Conservation (phyloP, 1,140 invertebrate species). For the Tenebrio molitor region DNA sequence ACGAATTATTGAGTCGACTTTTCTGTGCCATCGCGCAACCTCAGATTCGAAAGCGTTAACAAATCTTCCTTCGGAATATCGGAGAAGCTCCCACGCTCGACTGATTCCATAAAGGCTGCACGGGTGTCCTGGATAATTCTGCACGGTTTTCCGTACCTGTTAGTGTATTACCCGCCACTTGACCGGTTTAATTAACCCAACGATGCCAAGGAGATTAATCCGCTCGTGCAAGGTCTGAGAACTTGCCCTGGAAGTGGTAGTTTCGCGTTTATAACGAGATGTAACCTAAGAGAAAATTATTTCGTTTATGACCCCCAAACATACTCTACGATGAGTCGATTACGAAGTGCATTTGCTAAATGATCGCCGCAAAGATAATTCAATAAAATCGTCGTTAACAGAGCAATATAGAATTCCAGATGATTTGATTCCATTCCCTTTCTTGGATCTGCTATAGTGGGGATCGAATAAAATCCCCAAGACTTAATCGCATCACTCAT, state of each 20-base stretch:
- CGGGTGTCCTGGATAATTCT: slow-evolving; percentile 14
- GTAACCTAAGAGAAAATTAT: not conserved
- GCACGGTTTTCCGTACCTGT: slow-evolving; percentile 29
- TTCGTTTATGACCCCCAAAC: not conserved
- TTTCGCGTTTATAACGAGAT: not conserved
- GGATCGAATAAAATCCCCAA: too few relatives aligned
- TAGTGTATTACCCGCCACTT: slow-evolving; percentile 28
- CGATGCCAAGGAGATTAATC: slow-evolving; percentile 23
- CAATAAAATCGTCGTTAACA: too few relatives aligned
- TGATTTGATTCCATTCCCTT: too few relatives aligned
- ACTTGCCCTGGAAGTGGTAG: not conserved
- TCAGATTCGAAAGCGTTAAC: not conserved
- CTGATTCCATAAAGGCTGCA: slow-evolving; percentile 12
- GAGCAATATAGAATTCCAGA: too few relatives aligned
- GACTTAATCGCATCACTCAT: too few relatives aligned
- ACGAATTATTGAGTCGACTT: not conserved
- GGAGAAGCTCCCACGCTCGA: too few relatives aligned
- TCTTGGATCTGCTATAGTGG: too few relatives aligned
- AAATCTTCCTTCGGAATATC: not conserved
- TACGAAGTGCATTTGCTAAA: too few relatives aligned
- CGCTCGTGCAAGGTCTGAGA: slow-evolving; percentile 3
- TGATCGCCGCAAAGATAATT: too few relatives aligned
- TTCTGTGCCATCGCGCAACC: not conserved
- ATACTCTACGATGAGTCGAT: too few relatives aligned
- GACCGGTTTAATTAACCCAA: slow-evolving; percentile 37